Conservation (phyloP, 2,113 vertebrate species). For the Albula goreensis region DNA sequence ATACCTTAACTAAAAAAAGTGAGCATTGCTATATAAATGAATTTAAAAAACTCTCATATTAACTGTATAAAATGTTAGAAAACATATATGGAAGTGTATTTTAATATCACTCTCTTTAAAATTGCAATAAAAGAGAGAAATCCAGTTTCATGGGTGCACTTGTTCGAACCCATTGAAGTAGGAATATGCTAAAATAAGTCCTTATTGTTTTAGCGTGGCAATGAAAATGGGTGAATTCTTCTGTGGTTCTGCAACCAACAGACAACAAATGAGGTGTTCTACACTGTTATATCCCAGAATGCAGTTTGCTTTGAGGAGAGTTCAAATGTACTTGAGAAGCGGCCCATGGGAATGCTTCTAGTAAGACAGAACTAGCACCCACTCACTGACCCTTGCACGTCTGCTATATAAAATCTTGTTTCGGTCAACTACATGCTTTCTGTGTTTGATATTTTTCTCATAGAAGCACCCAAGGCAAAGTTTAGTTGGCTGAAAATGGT, state of each 20-base stretch:
- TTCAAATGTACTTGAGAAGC: background rate
- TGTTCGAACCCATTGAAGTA: too few relatives aligned
- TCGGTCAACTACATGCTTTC: background rate
- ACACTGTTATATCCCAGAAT: background rate
- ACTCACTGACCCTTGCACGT: background rate
- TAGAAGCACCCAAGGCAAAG: background rate
- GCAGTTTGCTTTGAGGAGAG: background rate
- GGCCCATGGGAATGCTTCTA: background rate
- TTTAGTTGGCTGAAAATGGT: constrained; percentile 27
- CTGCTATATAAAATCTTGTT: background rate
- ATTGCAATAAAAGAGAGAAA: too few relatives aligned
- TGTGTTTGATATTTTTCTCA: background rate
- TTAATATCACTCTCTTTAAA: too few relatives aligned
- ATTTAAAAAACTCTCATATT: too few relatives aligned
- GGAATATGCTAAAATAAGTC: background rate
- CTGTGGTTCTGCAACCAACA: background rate
- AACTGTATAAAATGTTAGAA: too few relatives aligned
- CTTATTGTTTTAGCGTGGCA: background rate
- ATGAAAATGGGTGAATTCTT: background rate
- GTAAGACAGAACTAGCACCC: background rate
- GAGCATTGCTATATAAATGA: too few relatives aligned
- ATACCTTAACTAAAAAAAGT: background rate
- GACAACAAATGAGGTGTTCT: background rate
- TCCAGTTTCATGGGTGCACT: too few relatives aligned
- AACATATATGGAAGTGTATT: too few relatives aligned